Base-by-base conservation (phyloP, 1,140 invertebrate species). In the Macrobrachium rosenbergii region DNA sequence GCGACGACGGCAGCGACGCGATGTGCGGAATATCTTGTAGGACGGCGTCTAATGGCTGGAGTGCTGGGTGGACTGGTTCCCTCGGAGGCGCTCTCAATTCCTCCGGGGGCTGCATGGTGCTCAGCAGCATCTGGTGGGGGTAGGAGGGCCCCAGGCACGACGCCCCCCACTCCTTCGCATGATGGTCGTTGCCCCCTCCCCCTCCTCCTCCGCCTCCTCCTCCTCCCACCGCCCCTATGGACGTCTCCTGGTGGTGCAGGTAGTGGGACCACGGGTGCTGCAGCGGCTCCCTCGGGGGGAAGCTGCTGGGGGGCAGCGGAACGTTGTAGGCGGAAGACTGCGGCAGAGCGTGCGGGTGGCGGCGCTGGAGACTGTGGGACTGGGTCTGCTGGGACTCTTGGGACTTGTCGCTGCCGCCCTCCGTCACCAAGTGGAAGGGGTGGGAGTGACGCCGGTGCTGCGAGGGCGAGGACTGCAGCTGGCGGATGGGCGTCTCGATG, bases 311-410 rank as follows among this genome's bases (percentile, higher is more conserved):
- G 43, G 77, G 73, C 69, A 89, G 82, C 14, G 88, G 88, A 2
- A 89, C 88, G 52, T 89, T 89, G 77, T 89, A 89, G 11, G 88
- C 88, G 69, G 88, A 89, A 64, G 88, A 89, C 79, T 89, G 88
- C 16, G 88, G 88, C 59, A 86, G 82, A 67, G 76, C 69, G 14
- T 87, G 81, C 58, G 85, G 88, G 59, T 83, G 82, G 19, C 81
- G 84, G 28, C 81, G 84, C 19, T 87, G 88, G 21, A 83, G 78
- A 60, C 81, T 87, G 67, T 83, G 88, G 12, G 84, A 82, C 60
- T 82, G 86, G 5, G 79, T 45, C 59, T 81, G 86, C 59, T 76
- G 79, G 58, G 60, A 21, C 19, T 69, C 60, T 59, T 75, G 79
- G 12, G 72, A 73, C 60, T 76, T 85, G 58, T 63, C 72, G 23